Percentiles rank a stretch among this genome's conserved stretches.
Conservation (phyloP, 1,140 invertebrate species). For the Pseudomyrmex cubaensis region DNA sequence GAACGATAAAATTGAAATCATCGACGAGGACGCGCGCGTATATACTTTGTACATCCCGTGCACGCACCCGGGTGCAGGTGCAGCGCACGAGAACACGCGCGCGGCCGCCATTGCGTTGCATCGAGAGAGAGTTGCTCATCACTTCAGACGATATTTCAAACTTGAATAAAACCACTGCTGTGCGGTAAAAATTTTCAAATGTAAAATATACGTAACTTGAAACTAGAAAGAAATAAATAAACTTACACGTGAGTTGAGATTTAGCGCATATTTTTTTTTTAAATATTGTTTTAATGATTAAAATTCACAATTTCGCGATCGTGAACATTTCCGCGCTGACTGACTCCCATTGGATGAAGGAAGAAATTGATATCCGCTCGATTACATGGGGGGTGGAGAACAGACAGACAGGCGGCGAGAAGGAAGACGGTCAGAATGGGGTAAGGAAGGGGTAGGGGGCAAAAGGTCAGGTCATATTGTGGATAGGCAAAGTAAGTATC, state of each 20-base stretch:
- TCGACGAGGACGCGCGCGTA: neutral
- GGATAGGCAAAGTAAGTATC: conserved; percentile 79
- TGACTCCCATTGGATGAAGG: neutral
- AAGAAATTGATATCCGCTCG: conserved; percentile 76
- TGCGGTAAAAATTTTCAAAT: no score
- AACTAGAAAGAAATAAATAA: no score
- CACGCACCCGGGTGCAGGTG: neutral
- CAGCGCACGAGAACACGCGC: neutral
- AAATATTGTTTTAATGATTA: neutral
- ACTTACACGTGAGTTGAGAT: no score
- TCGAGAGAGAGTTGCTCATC: neutral
- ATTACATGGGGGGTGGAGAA: conserved; percentile 62
- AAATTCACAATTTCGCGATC: no score
- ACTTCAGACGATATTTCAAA: neutral
- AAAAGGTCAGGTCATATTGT: conserved; percentile 76
- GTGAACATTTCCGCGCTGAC: conserved; percentile 10
- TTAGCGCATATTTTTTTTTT: neutral
- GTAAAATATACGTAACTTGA: no score
- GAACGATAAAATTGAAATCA: conserved; percentile 75
- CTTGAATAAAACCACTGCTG: neutral
- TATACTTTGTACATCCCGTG: conserved; percentile 48
- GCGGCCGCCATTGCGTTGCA: neutral
- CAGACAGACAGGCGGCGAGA: conserved; percentile 2
- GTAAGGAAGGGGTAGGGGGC: conserved; percentile 36
- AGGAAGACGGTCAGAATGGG: neutral